phyloP scores from a whole-genome alignment of 2,797 vertebrate species.

The Gambusia yucatana region DNA sequence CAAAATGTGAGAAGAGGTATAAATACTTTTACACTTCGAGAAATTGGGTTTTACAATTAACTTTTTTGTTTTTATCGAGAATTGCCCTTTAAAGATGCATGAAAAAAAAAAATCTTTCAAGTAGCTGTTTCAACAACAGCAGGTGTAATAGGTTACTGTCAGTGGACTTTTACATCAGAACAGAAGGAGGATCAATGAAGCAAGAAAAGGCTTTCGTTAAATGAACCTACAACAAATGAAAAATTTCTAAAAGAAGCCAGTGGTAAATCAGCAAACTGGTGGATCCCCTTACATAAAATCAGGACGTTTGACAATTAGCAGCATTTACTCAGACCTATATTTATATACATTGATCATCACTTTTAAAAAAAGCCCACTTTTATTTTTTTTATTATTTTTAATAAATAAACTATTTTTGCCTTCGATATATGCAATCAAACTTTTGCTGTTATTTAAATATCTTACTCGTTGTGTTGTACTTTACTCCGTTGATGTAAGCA shows the following conservation, averaged over 20 bases:
- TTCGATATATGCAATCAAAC: conserved; percentile 4
- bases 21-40: background rate
- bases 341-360: background rate
- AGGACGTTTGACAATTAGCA: background rate
- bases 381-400: background rate
- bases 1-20: background rate
- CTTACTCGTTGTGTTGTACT: conserved; percentile 98
- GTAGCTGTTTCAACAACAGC: conserved; percentile 32
- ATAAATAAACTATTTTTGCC: no score
- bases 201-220: conserved; percentile 1
- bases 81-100: background rate
- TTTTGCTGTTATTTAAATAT: conserved; percentile 16
- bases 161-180: conserved; percentile 13
- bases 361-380: no score
- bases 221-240: background rate
- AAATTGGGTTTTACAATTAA: background rate
- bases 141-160: conserved; percentile 31
- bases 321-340: background rate
- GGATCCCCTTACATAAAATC: background rate
- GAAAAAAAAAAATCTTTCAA: conserved; percentile 7
- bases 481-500: conserved; percentile 95
- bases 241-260: background rate
- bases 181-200: background rate
- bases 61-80: background rate
- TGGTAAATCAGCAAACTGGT: background rate